These are phyloP conservation scores for Phenganax subtilis DNA, from an alignment of 92 coral and sea anemone species.

Conservation along the genomic window DNA sequence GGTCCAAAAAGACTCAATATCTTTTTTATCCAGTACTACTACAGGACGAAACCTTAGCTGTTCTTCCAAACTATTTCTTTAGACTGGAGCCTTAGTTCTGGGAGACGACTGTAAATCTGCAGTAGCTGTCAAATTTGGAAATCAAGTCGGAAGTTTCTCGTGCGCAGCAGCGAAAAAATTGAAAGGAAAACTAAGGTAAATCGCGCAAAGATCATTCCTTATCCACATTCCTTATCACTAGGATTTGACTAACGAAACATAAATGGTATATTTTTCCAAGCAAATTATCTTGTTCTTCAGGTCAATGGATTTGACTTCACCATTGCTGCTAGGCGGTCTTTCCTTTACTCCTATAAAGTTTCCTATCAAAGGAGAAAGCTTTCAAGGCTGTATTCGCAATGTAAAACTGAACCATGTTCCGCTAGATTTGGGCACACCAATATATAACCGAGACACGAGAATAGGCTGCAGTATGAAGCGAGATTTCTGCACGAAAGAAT, in stretches of 20 bases:
- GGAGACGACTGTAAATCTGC: constrained; percentile 77
- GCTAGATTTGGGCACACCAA: constrained; percentile 66
- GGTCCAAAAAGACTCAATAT: too few species aligned
- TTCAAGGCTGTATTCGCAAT: constrained; percentile 71
- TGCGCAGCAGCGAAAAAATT: constrained; percentile 81
- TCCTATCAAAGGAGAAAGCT: constrained; percentile 58
- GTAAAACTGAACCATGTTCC: constrained; percentile 63
- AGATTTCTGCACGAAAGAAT: constrained; percentile 59
- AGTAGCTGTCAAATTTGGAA: constrained; percentile 78
- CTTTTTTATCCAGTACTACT: too few species aligned
- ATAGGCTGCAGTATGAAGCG: constrained; percentile 61
- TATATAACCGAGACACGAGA: constrained; percentile 53
- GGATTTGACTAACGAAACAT: too few species aligned
- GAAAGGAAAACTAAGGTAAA: constrained; percentile 9
- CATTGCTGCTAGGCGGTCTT: constrained; percentile 73
- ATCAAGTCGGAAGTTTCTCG: constrained; percentile 62
- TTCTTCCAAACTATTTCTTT: constrained; percentile 1
- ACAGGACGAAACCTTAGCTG: too few species aligned
- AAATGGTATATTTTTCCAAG: not conserved
- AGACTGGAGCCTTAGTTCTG: constrained; percentile 76
- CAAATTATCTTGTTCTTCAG: constrained; percentile 33
- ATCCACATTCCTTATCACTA: not conserved
- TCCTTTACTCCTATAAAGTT: constrained; percentile 45
- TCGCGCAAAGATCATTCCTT: constrained; percentile 19
- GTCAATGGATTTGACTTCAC: constrained; percentile 78